Base-by-base conservation (phyloP, 2,113 vertebrate species). In the Dicerorhinus sumatrensis region DNA sequence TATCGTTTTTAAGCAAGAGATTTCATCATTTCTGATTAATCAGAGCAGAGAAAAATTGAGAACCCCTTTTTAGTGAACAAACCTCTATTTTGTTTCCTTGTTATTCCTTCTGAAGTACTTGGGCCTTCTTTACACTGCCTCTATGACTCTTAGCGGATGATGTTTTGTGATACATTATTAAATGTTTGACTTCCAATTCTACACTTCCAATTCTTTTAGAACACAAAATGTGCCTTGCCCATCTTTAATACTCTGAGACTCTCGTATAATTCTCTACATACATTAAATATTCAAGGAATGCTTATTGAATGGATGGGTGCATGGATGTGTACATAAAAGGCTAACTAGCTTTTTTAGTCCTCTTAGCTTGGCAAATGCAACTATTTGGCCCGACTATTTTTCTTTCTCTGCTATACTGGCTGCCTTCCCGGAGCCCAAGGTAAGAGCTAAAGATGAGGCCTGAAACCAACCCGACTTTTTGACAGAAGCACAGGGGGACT, bases 1-100 rank as follows among this genome's bases (percentile, higher is more conserved):
- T 73, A 1, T 21, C 86, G 42, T 70, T 80, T 6, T 23, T 91
- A 92, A 75, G 18, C 36, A 87, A 70, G 27, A 46, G 3, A 73
- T 69, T 79, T 87, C 36, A 7, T 96, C 39, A 90, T 88, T 94
- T 75, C 36, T 77, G 31, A 48, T 93, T 84, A 93, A 67, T 4
- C 16, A 79, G 33, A 83, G 17, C 4, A 91, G 16, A 63, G 17
- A 62, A 75, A 86, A 77, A 82, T 31, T 70, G 80, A 65, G 56
- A 95, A 69, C 39, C 0, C 10, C 0, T 73, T 23, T 33, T 39
- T 72, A 81, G 70, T 39, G 12, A 92, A 92, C 18, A 73, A 60
- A 83, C 10, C 9, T 87, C 17, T 29, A 14, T 86, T 73, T 29
- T 72, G 6, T 94, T 23, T 56, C 27, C 10, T 69, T 84, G 6